Evolutionary conservation across 2,888 invertebrate species (phyloP).

Genomic region (Scrobipalpa atriplicella): DNA sequence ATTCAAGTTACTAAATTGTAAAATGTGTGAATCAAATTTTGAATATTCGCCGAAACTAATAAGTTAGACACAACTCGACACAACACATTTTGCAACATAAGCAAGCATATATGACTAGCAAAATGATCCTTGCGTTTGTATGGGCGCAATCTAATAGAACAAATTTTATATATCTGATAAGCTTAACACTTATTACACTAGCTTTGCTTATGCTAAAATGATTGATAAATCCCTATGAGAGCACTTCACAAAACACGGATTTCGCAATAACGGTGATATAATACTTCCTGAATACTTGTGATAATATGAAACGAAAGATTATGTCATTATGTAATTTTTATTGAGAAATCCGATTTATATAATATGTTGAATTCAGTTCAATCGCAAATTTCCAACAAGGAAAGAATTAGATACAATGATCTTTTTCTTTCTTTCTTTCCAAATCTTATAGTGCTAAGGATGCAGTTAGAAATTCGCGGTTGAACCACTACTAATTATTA

Average conservation of each 20-base stretch:
- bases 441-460: not conserved
- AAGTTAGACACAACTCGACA: conserved; percentile 28
- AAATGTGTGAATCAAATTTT: conserved; percentile 2
- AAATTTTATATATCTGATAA: not conserved
- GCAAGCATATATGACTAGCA: conserved; percentile 6
- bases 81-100: conserved; percentile 20
- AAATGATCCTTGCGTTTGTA: not conserved
- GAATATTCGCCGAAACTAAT: not conserved
- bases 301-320: too few relatives aligned
- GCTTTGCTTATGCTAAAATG: not conserved
- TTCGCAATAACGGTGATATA: not conserved
- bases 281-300: too few relatives aligned
- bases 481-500: not conserved
- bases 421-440: not conserved
- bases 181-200: conserved; percentile 15
- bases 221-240: not conserved
- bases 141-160: not conserved
- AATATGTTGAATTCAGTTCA: not conserved
- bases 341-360: not conserved
- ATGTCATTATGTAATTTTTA: too few relatives aligned
- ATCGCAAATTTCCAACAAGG: not conserved
- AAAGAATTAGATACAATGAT: too few relatives aligned
- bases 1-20: not conserved
- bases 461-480: not conserved
- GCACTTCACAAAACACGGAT: not conserved